Base-by-base conservation (phyloP, 2,113 vertebrate species). In the Platichthys flesus region DNA sequence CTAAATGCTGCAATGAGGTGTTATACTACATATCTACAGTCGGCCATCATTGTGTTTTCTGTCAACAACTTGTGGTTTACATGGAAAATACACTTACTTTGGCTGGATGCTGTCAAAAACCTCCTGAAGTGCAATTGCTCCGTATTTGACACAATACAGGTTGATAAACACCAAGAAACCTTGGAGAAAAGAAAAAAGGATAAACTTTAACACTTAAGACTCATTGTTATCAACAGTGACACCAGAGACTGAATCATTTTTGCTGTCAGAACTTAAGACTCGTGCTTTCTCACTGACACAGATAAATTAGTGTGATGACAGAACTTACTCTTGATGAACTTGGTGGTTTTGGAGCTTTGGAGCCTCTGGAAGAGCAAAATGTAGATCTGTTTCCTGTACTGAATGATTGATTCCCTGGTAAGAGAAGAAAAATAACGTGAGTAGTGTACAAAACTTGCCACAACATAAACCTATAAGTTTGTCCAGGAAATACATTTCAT, bases 131-230 rank as follows among this genome's bases (percentile, higher is more conserved):
- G 97, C 97, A 81, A 98, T 94, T 0, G 98, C 96, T 54, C 98
- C 98, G 0, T 97, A 99, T 92, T 96, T 99, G 78, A 99, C 94
- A 92, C 95, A 93, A 62, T 97, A 99, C 78, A 99, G 94, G 87
- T 99, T 99, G 90, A 99, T 92, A 88, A 99, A 99, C 73, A 99
- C 98, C 79, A 99, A 93, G 90, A 99, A 99, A 94, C 98, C 98
- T 51, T 99, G 92, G 59, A 24, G 4, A 60, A n/a, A 6, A 58
- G 28, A 16, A 58, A 58, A 16, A 10, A 28, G 3, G 24, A 26
- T 23, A 14, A 58, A 18, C 14, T 18, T 8, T 15, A 15, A 59
- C 5, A 16, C 2, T 3, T 3, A 28, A 16, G 26, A 59, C 2
- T 28, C 31, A 7, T 31, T 28, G 5, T 5, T 5, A 18, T 18